Base-by-base conservation (phyloP, 2,113 vertebrate species). In the Cisticola juncidis region DNA sequence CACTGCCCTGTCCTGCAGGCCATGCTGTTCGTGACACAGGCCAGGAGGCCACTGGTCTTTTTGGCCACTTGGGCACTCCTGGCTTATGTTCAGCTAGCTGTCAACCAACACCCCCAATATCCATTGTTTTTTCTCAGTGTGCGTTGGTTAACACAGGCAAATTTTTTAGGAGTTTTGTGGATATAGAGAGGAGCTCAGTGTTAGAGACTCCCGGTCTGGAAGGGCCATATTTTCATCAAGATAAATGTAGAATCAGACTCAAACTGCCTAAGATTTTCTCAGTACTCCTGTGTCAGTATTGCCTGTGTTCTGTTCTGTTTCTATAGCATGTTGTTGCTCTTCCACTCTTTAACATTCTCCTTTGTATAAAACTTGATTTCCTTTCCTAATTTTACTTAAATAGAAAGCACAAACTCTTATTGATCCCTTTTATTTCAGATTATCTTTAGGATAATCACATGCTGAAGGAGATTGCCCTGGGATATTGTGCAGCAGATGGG, bases 1-100 rank as follows among this genome's bases (percentile, higher is more conserved):
- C 47, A 12, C 66, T 61, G 36, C 47, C 38, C 66, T 51, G 3
- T 29, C 25, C 66, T 53, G 25, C 36, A 33, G 26, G 21, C 38
- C 47, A 7, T 0, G 1, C 47, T 36, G 38, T 4, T 53, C 45
- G 9, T 36, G 44, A 1, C 12, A 21, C 17, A 36, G 47, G 14
- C n/a, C 38, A 45, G 17, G 57, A 14, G 22, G 81, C 38, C 33
- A 16, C 1, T 13, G 36, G 12, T 13, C 56, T 31, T 36, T 6
- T 17, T 36, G 38, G 21, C 38, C 68, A 38, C 29, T 26, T 62
- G 48, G 17, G 13, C 38, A 31, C 21, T 44, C 10, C 26, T 54
- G 70, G 17, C 44, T 44, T 12, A 12, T 16, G 15, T 36, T 44
- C 33, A 33, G 23, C 33, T 60, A 26, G 18, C 33, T 69, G 38